Evolutionary conservation across 2,888 invertebrate species (phyloP).

Genomic region (Tenthredo distinguenda): DNA sequence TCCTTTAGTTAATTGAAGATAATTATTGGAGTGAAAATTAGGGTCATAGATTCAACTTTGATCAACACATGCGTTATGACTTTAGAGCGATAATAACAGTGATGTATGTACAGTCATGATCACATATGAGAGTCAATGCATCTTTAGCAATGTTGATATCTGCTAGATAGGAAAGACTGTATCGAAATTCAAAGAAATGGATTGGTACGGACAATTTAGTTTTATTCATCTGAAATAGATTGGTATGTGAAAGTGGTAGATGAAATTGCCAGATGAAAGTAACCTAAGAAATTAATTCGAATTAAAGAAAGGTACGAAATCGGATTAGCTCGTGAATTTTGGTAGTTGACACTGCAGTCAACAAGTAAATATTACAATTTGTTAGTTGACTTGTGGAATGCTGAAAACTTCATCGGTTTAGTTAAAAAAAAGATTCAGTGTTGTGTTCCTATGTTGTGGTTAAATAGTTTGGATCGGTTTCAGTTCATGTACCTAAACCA

Average conservation of each 20-base stretch:
- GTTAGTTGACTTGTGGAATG: neutral
- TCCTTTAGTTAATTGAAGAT: constrained; percentile 61
- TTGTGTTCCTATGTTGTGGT: neutral
- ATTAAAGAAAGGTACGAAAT: neutral
- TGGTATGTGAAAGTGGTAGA: constrained; percentile 9
- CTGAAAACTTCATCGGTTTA: neutral
- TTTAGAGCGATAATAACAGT: neutral
- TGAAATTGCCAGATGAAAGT: too few species aligned
- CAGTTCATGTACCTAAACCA: neutral
- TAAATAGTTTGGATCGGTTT: neutral
- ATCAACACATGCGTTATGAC: neutral
- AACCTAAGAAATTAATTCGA: neutral
- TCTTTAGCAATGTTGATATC: neutral
- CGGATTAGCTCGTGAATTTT: neutral
- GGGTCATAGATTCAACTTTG: neutral
- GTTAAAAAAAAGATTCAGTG: neutral
- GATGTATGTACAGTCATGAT: neutral
- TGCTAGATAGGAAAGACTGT: neutral
- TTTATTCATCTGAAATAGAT: neutral
- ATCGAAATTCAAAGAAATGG: neutral
- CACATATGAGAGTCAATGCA: neutral
- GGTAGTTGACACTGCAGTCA: neutral
- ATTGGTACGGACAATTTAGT: neutral
- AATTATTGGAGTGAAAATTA: neutral
- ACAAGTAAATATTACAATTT: neutral